A percentile compares a stretch with the other conserved stretches of the same genome.
phyloP scores from a whole-genome alignment of 2,113 vertebrate species.

The Pholis gunnellus region DNA sequence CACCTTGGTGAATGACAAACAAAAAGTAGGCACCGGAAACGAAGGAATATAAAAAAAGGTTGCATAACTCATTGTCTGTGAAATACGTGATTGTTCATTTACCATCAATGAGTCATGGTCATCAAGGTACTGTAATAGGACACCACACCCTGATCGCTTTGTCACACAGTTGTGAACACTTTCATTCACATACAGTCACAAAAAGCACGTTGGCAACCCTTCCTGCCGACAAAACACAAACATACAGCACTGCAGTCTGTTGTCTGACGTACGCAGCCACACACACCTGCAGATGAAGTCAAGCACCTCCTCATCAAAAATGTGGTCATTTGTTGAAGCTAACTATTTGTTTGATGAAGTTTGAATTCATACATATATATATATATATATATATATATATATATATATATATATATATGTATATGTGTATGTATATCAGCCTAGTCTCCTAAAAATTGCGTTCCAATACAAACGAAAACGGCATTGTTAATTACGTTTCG shows the following conservation, averaged over 20 bases:
- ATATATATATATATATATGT: no score
- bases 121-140: conserved; percentile 14
- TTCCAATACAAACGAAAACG: no score
- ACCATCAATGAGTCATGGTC: conserved; percentile 27
- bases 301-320: not conserved
- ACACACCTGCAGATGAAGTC: not conserved
- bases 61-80: conserved; percentile 8
- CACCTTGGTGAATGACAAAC: not conserved
- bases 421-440: not conserved
- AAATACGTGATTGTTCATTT: conserved; percentile 18
- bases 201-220: conserved; percentile 5
- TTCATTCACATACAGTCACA: conserved; percentile 12
- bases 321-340: no score
- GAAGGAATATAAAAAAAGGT: conserved; percentile 2
- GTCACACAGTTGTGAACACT: conserved; percentile 11
- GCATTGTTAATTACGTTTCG: no score
- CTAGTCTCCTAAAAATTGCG: no score
- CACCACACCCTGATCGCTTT: conserved; percentile 53
- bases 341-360: no score
- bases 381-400: no score
- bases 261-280: not conserved
- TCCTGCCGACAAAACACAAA: conserved; percentile 19
- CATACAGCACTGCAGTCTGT: not conserved
- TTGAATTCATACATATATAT: not conserved
- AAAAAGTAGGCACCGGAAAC: not conserved